Evolutionary conservation across 2,797 vertebrate species (phyloP), one percentile per base, ranked within the genome.

Genomic region (Trachops cirrhosus): DNA sequence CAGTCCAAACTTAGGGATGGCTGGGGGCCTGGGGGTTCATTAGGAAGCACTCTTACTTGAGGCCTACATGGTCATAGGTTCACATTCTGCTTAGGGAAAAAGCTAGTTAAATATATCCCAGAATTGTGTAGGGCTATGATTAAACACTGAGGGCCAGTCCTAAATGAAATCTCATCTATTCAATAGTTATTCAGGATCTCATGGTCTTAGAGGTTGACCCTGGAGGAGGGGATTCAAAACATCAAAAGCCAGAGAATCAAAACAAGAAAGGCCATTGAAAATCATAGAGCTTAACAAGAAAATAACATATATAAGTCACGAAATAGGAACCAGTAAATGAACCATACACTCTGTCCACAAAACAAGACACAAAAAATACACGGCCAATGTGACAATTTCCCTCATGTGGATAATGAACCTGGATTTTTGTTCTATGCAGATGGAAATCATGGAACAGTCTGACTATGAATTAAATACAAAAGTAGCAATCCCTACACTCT

Each of bases 1-100:
- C 91, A 97, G 98, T 97, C 98, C 97, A 97, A 94, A 97, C 97
- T 97, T 96, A 97, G 96, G 96, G 97, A 97, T 95, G 96, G 97
- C 80, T 94, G 96, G 96, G 48, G 96, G 84, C 85, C 96, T 97
- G 98, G 94, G 96, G 97, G 95, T 94, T 97, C 97, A 97, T 93
- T 96, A 97, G 97, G 96, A 97, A 98, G 96, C 95, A 83, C 94
- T 97, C 93, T 97, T 97, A 95, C 96, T 88, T 85, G 89, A 97
- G 94, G 97, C 95, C 87, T 94, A n/a, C 67, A 48, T 94, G 96
- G 97, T 98, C 98, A 98, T 52, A 92, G 95, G 97, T 97, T 98
- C 96, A 97, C 39, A 37, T 97, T 97, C 96, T 97, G 94, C 96
- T 95, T 95, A 78, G 85, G 91, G 92, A 97, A 98, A 96, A 97